Conservation (phyloP, 2,113 vertebrate genomes). For the Cryptomyrus ogoouensis region DNA sequence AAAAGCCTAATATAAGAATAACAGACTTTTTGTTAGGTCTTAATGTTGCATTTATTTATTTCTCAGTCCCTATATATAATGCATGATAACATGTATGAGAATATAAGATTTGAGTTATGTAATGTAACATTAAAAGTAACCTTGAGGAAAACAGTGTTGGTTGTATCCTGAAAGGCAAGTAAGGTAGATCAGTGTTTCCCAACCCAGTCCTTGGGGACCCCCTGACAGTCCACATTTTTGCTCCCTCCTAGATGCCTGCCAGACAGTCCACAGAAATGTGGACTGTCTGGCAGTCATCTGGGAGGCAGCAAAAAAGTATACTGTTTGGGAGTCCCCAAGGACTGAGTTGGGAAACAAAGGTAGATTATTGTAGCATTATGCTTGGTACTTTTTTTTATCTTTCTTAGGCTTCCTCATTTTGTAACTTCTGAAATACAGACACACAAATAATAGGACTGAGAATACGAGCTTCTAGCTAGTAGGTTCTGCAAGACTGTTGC, state of each 20-base stretch:
- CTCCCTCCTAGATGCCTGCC: not conserved
- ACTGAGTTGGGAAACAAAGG: not conserved
- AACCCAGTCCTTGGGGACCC: not conserved
- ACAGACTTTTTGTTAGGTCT: not conserved
- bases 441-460: not conserved
- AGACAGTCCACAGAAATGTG: too few species aligned
- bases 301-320: too few species aligned
- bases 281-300: too few species aligned
- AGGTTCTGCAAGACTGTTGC: not conserved
- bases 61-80: not conserved
- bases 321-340: too few species aligned
- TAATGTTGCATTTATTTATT: not conserved
- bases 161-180: not conserved
- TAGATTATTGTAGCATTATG: not conserved
- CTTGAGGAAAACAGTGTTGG: not conserved
- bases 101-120: not conserved
- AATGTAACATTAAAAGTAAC: not conserved
- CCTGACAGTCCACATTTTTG: not conserved
- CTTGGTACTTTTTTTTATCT: not conserved
- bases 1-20: not conserved
- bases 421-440: not conserved
- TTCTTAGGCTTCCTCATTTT: not conserved
- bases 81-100: not conserved
- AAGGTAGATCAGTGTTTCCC: not conserved
- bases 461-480: not conserved